These are phyloP conservation scores for Clarias macrocephalus DNA, from an alignment of 2,113 vertebrate species.

Conservation along the genomic window DNA sequence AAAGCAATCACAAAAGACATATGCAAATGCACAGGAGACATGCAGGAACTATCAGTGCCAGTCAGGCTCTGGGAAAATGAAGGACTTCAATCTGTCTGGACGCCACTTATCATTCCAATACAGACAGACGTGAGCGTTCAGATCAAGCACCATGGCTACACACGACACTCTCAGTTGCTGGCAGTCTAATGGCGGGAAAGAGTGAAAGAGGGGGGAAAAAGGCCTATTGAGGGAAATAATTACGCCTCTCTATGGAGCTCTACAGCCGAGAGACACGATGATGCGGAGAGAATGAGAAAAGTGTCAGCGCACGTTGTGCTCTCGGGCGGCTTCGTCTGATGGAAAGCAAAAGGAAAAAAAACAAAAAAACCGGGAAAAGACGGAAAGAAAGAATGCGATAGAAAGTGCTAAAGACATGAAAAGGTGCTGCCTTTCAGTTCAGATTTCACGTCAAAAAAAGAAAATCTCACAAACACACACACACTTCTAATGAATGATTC, in stretches of 20 bases:
- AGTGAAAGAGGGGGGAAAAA: neutral
- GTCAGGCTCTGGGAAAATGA: neutral
- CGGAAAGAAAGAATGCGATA: neutral
- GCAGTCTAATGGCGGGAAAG: conserved; percentile 5
- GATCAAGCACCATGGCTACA: neutral
- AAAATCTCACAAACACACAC: neutral
- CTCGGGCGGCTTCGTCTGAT: conserved; percentile 10
- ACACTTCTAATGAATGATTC: neutral
- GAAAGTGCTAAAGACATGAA: neutral
- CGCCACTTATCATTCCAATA: conserved; percentile 22
- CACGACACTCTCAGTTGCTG: neutral
- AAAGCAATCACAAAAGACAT: neutral
- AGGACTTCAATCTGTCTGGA: neutral
- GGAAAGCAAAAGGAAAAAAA: neutral
- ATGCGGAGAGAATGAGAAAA: neutral
- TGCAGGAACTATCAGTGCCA: neutral
- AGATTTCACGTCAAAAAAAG: neutral
- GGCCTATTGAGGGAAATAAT: conserved; percentile 33
- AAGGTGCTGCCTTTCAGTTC: neutral
- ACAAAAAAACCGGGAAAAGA: neutral
- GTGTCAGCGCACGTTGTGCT: conserved; percentile 11
- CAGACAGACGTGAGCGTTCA: neutral
- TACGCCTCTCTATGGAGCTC: conserved; percentile 31
- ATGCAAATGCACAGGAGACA: neutral
- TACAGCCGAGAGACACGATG: conserved; percentile 1